Base-by-base conservation (phyloP, 2,797 vertebrate genomes). In the Antrozous pallidus region DNA sequence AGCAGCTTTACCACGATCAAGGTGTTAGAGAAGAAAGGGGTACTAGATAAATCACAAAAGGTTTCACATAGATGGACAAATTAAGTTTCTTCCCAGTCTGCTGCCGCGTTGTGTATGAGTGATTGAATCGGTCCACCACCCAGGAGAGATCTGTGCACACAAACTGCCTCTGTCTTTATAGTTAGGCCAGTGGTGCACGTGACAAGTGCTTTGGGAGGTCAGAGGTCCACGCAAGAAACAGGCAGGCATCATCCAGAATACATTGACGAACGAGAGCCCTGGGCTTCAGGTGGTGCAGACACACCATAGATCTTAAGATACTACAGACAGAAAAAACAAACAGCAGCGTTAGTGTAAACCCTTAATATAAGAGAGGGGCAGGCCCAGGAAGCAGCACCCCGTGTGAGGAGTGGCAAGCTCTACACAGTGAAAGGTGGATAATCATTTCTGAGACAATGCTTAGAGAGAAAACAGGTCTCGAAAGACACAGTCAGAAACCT, bases 161-260 rank as follows among this genome's bases (percentile, higher is more conserved):
- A 31, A 91, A 80, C 20, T 14, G 6, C 33, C 20, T 69, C 17
- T 63, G 42, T 93, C 74, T 88, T 91, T 38, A 74, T 65, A 70
- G 11, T 31, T 8, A 56, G 69, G 12, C 26, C 28, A 26, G 10
- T 16, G n/a, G 17, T 40, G 0, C 13, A 20, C 1, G 11, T 11
- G 54, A 26, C 26, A 78, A 31, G 10, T 45, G 1, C n/a, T 40
- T 45, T 63, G 18, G 36, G 31, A 28, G 40, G 26, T 71, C 74
- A 71, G 3, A 65, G 8, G 22, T 6, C 56, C 31, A 67, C 18
- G 77, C 18, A 14, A 82, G 45, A 58, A 71, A 71, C 4, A 49
- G 22, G 6, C 22, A 80, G 7, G n/a, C 8, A 38, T 38, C 63
- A 26, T 4, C 17, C 24, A n/a, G 38, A 54, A 47, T 7, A 84